Percentiles rank a stretch among this genome's conserved stretches.
Evolutionary conservation across 2,888 invertebrate species (phyloP).

Genomic region (Macaria notata): DNA sequence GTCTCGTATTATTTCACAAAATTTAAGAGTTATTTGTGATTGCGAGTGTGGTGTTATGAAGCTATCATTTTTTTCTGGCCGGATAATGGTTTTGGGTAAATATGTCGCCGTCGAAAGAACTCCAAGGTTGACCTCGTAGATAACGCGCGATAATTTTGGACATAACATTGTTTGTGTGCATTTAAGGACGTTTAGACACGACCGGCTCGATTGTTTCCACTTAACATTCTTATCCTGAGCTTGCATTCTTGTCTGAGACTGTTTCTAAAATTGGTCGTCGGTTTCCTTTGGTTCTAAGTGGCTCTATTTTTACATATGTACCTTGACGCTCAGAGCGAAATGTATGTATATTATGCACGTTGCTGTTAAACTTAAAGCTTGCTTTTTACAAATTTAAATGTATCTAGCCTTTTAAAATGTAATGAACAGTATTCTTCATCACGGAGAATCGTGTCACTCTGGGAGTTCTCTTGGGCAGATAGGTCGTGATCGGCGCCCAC

Average conservation of each 20-base stretch:
- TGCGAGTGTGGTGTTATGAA: conserved; percentile 27
- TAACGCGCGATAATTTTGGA: conserved; percentile 74
- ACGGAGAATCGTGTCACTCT: too few species aligned
- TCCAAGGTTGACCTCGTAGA: conserved; percentile 78
- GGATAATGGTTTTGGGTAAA: conserved; percentile 57
- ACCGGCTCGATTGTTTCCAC: conserved; percentile 26
- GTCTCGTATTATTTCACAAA: conserved; percentile 55
- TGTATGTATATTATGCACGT: too few species aligned
- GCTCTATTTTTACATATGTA: conserved; percentile 6
- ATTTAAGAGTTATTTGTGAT: conserved; percentile 45
- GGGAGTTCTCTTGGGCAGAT: too few species aligned
- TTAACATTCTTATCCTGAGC: conserved; percentile 22
- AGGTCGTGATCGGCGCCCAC: too few species aligned
- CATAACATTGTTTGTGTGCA: conserved; percentile 53
- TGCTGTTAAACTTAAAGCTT: too few species aligned
- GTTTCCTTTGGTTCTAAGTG: conserved; percentile 18
- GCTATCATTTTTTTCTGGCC: conserved; percentile 50
- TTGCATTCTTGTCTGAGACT: conserved; percentile 19
- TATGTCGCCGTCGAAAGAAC: conserved; percentile 65
- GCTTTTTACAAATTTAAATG: too few species aligned
- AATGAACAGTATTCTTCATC: too few species aligned
- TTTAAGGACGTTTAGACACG: conserved; percentile 50
- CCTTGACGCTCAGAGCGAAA: too few species aligned
- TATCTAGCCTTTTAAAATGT: too few species aligned
- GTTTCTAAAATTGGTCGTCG: conserved; percentile 18